Evolutionary conservation across 2,888 invertebrate species (phyloP), one percentile per base, ranked within the genome.

Genomic region (Andrena flavipes): DNA sequence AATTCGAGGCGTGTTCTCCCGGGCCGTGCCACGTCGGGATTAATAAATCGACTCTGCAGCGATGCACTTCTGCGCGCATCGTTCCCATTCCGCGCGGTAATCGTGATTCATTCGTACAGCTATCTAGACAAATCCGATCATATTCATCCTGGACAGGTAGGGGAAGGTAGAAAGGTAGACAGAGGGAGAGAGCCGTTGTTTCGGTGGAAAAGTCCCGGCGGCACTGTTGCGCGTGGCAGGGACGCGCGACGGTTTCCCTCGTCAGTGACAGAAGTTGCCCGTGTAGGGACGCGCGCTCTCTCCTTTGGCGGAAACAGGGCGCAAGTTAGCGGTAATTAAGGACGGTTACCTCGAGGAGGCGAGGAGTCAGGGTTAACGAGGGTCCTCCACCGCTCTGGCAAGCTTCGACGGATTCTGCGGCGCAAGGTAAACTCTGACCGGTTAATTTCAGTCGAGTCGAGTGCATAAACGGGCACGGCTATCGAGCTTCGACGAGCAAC

Each of bases 21-120:
- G 65, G 26, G 7, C 51, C 51, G 20, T 3, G n/a, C 20, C 77
- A 63, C 80, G 76, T 82, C 80, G 76, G 79, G 85, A 87, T 89
- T 87, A 87, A 79, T 75, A 80, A 87, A 83, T 85, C 83, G 83
- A 77, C 78, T 62, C 20, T 49, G 33, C 65, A 56, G 71, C 73
- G 73, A 56, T 75, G 79, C 76, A 75, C 77, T 74, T 70, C 71
- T 71, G 70, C 59, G 54, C 67, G 80, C 86, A 81, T 83, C 84
- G 88, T 88, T 88, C 86, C 81, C 82, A 78, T 68, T 80, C 64
- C 70, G 70, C 77, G 76, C 76, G 76, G 80, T 88, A 88, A 88
- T 89, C 88, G 84, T 89, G 89, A 89, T 89, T 89, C 89, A 88
- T 83, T 74, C 77, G 70, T 80, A 60, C 71, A 71, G 85, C 62